A percentile compares a stretch with the other conserved stretches of the same genome.
Evolutionary conservation across 2,113 vertebrate genomes (phyloP).

Genomic region (Gasterosteus nipponicus): DNA sequence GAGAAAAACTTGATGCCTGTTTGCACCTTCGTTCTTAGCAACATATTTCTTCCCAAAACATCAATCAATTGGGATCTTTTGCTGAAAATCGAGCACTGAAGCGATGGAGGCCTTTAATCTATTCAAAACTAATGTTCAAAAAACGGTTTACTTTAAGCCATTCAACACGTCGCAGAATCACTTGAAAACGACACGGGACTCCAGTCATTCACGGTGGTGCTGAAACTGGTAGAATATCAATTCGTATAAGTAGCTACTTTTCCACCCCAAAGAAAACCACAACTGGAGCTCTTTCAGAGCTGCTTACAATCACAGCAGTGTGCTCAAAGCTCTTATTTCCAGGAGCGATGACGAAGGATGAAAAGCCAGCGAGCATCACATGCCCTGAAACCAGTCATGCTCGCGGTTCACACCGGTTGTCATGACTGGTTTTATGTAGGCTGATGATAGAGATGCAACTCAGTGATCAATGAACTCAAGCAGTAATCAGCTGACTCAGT

Average conservation of each 20-base stretch:
- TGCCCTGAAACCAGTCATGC: neutral
- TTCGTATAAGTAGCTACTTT: neutral
- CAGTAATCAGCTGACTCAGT: neutral
- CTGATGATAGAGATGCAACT: neutral
- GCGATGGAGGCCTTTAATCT: neutral
- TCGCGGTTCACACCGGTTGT: slow-evolving; percentile 4
- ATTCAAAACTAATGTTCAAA: neutral
- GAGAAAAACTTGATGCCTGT: neutral
- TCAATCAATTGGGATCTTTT: neutral
- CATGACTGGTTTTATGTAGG: neutral
- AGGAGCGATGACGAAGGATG: neutral
- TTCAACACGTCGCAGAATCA: neutral
- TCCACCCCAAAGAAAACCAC: neutral
- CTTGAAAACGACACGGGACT: neutral
- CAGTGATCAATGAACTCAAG: neutral
- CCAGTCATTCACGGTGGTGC: neutral
- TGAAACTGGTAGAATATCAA: neutral
- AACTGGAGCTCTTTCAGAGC: neutral
- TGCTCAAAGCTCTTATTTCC: neutral
- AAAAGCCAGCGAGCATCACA: neutral
- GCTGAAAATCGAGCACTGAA: neutral
- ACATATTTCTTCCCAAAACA: neutral
- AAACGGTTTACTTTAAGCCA: neutral
- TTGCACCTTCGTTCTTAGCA: slow-evolving; percentile 12
- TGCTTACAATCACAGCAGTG: neutral